Percentiles rank a stretch among this genome's conserved stretches.
Conservation (phyloP, 2,113 vertebrate species). For the Lophotis ruficrista region DNA sequence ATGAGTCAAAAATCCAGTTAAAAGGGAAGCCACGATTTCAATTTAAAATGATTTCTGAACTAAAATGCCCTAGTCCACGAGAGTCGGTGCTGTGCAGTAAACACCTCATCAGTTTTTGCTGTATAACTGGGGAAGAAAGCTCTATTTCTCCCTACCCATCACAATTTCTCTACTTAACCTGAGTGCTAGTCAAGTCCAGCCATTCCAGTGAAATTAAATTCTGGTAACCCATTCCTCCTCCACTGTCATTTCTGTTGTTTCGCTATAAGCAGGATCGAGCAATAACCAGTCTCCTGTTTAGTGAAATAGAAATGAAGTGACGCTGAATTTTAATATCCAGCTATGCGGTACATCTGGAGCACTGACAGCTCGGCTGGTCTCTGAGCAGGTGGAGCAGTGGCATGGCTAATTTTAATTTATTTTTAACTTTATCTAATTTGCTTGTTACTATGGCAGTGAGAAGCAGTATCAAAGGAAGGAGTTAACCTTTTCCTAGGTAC, state of each 20-base stretch:
- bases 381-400: background rate
- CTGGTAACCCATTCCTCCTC: background rate
- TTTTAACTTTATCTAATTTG: constrained; percentile 1
- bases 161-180: background rate
- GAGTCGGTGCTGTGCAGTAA: background rate
- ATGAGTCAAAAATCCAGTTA: background rate
- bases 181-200: background rate
- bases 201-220: background rate
- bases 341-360: background rate
- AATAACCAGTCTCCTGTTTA: background rate
- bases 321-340: constrained; percentile 9
- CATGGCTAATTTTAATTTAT: background rate
- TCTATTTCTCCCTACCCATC: background rate
- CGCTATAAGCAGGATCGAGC: background rate
- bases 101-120: background rate
- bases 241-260: background rate
- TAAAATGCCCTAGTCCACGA: background rate
- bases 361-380: constrained; percentile 10
- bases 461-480: background rate
- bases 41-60: background rate
- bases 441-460: background rate
- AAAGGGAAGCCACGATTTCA: background rate
- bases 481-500: background rate
- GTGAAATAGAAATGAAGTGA: constrained; percentile 13
- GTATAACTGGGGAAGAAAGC: background rate